These are phyloP conservation scores for Hemaris fuciformis DNA, from an alignment of 2,888 invertebrate species.

Conservation along the genomic window DNA sequence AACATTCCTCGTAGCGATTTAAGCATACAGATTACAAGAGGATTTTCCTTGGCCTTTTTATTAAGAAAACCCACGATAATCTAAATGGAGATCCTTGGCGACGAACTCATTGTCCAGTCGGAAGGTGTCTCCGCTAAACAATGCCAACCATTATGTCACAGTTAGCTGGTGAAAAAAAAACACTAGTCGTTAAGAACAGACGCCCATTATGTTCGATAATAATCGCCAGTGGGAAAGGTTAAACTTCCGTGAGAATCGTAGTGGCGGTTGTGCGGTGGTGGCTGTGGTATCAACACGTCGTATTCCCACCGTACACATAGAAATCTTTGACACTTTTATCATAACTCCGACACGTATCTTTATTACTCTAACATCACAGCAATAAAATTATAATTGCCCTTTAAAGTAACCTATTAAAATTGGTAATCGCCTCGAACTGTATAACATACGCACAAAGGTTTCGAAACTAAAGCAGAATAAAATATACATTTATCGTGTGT, in stretches of 20 bases:
- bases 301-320: not conserved
- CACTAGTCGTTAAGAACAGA: not conserved
- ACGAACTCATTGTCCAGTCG: not conserved
- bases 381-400: conserved; percentile 1
- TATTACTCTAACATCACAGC: conserved; percentile 1
- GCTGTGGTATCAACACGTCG: not conserved
- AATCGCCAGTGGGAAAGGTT: conserved; percentile 54
- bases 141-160: conserved; percentile 1
- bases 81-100: not conserved
- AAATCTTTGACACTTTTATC: conserved; percentile 15
- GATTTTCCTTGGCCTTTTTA: not conserved
- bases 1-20: not conserved
- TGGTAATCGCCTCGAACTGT: not conserved
- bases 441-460: not conserved
- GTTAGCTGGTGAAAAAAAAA: not conserved
- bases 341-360: conserved; percentile 18
- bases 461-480: not conserved
- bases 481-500: not conserved
- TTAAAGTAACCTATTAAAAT: not conserved
- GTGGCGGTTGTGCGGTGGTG: not conserved
- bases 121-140: not conserved
- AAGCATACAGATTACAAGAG: not conserved
- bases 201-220: conserved; percentile 10
- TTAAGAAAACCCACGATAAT: not conserved
- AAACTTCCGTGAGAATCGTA: conserved; percentile 63